A percentile compares a stretch with the other conserved stretches of the same genome.
phyloP scores from a whole-genome alignment of 2,888 invertebrate genomes.

The Emesis furor region DNA sequence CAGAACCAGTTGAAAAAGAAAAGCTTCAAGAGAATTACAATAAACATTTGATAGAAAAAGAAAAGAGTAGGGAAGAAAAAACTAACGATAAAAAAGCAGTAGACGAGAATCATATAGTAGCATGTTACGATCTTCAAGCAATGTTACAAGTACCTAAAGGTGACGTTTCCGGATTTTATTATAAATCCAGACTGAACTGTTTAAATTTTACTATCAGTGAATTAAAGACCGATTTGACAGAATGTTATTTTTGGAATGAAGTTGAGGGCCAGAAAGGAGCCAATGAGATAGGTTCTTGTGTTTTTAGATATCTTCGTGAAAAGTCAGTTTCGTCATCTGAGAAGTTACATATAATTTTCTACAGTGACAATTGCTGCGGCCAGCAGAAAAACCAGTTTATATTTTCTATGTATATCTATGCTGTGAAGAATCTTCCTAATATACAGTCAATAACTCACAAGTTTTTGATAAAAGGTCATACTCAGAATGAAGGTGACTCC shows the following conservation, averaged over 20 bases:
- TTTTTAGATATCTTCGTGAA: neutral
- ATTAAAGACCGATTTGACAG: neutral
- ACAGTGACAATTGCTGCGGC: neutral
- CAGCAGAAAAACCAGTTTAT: too few relatives aligned
- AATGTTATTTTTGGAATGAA: too few relatives aligned
- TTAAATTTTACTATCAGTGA: constrained; percentile 7
- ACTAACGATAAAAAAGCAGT: too few relatives aligned
- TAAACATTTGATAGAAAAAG: neutral
- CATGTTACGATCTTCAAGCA: neutral
- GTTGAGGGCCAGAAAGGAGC: neutral
- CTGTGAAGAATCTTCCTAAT: too few relatives aligned
- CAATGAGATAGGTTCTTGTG: neutral
- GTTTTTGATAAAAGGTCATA: too few relatives aligned
- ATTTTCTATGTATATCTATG: too few relatives aligned
- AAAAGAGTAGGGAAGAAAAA: neutral
- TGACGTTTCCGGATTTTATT: constrained; percentile 5
- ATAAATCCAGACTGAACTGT: neutral
- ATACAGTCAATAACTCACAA: too few relatives aligned
- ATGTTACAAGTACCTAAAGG: neutral
- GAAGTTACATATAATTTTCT: neutral
- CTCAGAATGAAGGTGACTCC: too few relatives aligned
- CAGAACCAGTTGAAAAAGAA: neutral
- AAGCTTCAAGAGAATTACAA: neutral
- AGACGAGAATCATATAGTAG: neutral
- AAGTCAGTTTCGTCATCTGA: neutral